Evolutionary conservation across 2,888 invertebrate species (phyloP), one percentile per base, ranked within the genome.

Genomic region (Macroteleia sp.): DNA sequence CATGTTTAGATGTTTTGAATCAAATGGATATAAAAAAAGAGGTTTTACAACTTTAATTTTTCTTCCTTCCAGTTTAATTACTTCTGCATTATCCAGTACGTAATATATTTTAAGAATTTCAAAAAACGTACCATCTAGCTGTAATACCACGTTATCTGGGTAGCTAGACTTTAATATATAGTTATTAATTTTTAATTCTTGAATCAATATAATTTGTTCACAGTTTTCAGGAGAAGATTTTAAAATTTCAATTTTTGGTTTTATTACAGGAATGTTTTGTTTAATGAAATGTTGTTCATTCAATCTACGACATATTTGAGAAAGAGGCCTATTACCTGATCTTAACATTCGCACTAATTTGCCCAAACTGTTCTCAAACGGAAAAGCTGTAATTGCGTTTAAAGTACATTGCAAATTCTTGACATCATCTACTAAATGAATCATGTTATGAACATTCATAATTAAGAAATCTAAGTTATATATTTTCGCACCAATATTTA

Each of bases 381-480:
- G 48, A 48, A 30, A 48, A 3, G 48, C 48, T 6, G 48, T 48
- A 28, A 48, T 8, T 28, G 4, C 14, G 9, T n/a, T 48, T 48
- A 48, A 30, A 48, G 16, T 1, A 30, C 48, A 30, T 16, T 48
- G 16, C 17, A 48, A 9, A 48, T 48, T 48, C 9, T 48, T 28
- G 16, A 48, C 28, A 48, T 48, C 48, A 8, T 48, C 48, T 2
- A 9, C 30, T 25, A 48, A 28, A 48, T 48, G 48, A 16, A 48
- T 28, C 9, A 30, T 2, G 16, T 48, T 48, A 48, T 48, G 48
- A 4, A 48, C 48, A 30, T 48, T 48, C 10, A 48, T 16, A 14
- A 48, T 28, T 12, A 48, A 3, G 5, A 28, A 48, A 14, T 48
- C 16, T 16, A 30, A 48, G 8, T 16, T 20, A 28, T 48, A 30